Evolutionary conservation across 1,140 invertebrate species (phyloP).

Genomic region (Lasaia peninsularis): DNA sequence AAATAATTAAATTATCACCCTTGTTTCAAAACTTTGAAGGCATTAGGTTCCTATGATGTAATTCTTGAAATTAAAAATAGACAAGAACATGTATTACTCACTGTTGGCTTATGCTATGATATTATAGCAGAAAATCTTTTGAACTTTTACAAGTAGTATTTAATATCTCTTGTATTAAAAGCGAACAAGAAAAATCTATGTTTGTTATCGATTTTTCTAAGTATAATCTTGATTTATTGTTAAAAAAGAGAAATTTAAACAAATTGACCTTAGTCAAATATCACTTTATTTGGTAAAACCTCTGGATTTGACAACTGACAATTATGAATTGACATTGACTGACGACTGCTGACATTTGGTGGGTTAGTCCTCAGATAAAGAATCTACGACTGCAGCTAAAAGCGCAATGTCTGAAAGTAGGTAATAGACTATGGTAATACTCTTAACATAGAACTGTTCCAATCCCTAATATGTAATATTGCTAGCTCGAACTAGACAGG

Average conservation of each 20-base stretch:
- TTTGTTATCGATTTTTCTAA: neutral
- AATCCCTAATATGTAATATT: no score
- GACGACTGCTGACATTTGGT: no score
- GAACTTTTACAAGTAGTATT: neutral
- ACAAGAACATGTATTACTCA: constrained; percentile 7
- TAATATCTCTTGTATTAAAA: neutral
- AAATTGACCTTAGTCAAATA: no score
- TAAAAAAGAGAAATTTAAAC: neutral
- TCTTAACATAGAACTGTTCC: no score
- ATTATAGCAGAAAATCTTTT: neutral
- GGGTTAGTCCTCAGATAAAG: no score
- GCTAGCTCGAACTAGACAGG: no score
- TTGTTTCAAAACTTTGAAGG: neutral
- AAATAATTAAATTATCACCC: constrained; percentile 23
- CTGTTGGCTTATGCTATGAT: neutral
- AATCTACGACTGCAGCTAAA: no score
- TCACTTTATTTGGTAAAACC: no score
- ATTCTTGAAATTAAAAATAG: constrained; percentile 8
- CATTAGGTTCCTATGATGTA: neutral
- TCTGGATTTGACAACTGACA: no score
- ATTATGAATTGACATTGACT: constrained; percentile 2
- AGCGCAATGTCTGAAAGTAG: no score
- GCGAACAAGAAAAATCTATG: neutral
- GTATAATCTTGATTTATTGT: neutral
- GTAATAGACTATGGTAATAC: no score